phyloP scores from a whole-genome alignment of 1,140 invertebrate species.

The Macrobrachium rosenbergii region DNA sequence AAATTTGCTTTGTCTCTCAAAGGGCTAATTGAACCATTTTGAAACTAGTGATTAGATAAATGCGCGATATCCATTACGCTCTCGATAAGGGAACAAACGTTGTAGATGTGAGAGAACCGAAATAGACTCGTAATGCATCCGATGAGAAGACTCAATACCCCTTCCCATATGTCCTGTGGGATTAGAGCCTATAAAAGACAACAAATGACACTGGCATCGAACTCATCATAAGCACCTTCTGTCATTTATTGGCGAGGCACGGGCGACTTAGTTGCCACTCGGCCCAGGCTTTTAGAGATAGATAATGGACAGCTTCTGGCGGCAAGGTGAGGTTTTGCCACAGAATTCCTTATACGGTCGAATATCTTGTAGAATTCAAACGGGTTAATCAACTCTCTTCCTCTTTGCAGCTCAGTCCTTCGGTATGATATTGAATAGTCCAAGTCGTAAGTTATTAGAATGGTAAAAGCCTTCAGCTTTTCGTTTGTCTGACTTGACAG shows the following conservation, averaged over 20 bases:
- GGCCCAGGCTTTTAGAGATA: conserved; percentile 47
- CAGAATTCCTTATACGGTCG: conserved; percentile 16
- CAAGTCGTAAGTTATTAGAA: neutral
- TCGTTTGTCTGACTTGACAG: too few species aligned
- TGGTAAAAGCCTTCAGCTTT: neutral
- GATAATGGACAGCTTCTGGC: conserved; percentile 47
- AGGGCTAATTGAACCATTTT: conserved; percentile 52
- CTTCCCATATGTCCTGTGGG: neutral
- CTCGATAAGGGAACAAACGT: conserved; percentile 45
- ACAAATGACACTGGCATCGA: conserved; percentile 18
- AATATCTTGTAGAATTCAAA: neutral
- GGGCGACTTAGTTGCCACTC: conserved; percentile 35
- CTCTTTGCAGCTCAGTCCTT: neutral
- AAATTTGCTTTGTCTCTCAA: neutral
- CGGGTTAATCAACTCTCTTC: neutral
- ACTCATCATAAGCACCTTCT: conserved; percentile 61
- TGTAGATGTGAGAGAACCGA: conserved; percentile 11
- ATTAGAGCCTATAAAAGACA: conserved; percentile 37
- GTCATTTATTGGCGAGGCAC: conserved; percentile 59
- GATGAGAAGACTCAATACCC: conserved; percentile 49
- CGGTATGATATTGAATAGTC: too few species aligned
- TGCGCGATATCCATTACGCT: conserved; percentile 51
- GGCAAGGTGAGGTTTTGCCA: conserved; percentile 10
- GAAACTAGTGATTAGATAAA: conserved; percentile 54
- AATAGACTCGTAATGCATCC: conserved; percentile 40